Conservation (phyloP, 2,113 vertebrate species). For the Pelvicachromis taeniatus region DNA sequence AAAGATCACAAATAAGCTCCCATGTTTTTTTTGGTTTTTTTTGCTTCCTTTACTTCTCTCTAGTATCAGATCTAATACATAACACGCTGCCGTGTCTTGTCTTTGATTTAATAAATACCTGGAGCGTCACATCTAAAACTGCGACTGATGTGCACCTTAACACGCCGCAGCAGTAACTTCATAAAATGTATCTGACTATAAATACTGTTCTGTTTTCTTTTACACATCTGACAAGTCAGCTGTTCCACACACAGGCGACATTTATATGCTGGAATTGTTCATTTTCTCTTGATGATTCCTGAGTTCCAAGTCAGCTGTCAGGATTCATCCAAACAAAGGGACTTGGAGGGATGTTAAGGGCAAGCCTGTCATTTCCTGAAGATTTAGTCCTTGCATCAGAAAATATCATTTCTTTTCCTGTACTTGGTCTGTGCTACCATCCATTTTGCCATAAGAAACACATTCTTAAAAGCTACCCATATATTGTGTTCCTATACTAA, state of each 20-base stretch:
- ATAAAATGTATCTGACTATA: not conserved
- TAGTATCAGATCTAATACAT: not conserved
- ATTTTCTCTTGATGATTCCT: not conserved
- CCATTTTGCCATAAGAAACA: not conserved
- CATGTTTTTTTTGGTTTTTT: accelerated
- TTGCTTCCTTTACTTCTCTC: not conserved
- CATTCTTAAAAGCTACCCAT: not conserved
- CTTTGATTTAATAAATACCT: not conserved
- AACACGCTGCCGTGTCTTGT: not conserved
- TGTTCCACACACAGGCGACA: not conserved
- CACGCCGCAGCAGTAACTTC: not conserved
- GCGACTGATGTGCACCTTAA: not conserved
- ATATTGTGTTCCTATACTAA: not conserved
- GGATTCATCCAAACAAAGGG: not conserved
- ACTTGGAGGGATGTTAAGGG: not conserved
- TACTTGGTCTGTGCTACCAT: not conserved
- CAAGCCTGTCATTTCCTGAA: not conserved
- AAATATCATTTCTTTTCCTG: not conserved
- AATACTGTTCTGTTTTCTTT: not conserved
- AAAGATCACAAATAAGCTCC: not conserved
- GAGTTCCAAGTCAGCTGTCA: not conserved
- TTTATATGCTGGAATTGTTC: not conserved
- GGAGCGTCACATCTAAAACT: not conserved
- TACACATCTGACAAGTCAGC: not conserved
- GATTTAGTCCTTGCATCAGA: not conserved